Conservation (phyloP, 2,888 invertebrate genomes). For the Dioctria linearis region DNA sequence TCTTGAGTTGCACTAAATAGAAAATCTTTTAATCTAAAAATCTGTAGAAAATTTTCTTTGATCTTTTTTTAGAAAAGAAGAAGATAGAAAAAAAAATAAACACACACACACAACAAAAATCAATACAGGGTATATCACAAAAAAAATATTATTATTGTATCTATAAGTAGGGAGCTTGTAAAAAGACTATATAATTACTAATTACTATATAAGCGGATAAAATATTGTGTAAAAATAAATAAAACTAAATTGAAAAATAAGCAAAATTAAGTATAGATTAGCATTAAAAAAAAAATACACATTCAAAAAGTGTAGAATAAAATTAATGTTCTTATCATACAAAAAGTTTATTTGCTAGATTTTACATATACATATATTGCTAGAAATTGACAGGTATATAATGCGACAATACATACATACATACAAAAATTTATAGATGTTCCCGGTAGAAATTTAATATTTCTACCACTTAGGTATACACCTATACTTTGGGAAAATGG, state of each 20-base stretch:
- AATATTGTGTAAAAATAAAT: slow-evolving; percentile 15
- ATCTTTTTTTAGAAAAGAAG: not conserved
- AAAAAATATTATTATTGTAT: not conserved
- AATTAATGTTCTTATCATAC: no score
- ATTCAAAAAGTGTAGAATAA: no score
- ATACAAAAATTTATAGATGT: no score
- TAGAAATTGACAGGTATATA: slow-evolving; percentile 19
- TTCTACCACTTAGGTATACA: no score
- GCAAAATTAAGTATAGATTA: not conserved
- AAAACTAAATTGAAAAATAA: not conserved
- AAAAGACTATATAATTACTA: slow-evolving; percentile 21
- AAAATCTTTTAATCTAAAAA: not conserved
- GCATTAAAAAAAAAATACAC: not conserved
- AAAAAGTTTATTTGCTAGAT: no score
- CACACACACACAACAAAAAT: not conserved
- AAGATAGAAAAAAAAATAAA: not conserved
- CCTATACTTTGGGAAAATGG: not conserved
- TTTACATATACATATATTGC: not conserved
- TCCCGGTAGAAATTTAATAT: no score
- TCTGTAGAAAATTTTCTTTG: not conserved
- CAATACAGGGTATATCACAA: slow-evolving; percentile 45
- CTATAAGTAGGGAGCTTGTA: slow-evolving; percentile 33
- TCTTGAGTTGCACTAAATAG: slow-evolving; percentile 1
- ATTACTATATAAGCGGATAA: slow-evolving; percentile 17
- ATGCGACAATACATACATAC: slow-evolving; percentile 25